Evolutionary conservation across 2,888 invertebrate species (phyloP).

Genomic region (Eilema caniola): DNA sequence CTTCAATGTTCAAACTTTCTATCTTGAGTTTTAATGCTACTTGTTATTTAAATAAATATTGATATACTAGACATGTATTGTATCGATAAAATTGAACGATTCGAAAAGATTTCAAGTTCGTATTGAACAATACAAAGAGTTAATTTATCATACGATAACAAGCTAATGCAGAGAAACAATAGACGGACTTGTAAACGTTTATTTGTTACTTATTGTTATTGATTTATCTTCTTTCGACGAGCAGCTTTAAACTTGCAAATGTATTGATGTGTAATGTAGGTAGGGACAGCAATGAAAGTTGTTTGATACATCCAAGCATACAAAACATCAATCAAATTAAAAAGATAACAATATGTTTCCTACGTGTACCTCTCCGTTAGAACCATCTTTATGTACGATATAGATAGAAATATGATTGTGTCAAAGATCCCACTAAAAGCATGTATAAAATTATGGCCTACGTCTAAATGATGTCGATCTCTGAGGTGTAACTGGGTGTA

Average conservation of each 20-base stretch:
- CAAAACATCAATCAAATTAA: not conserved
- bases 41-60: conserved; percentile 27
- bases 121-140: conserved; percentile 49
- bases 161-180: conserved; percentile 55
- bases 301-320: not conserved
- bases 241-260: conserved; percentile 11
- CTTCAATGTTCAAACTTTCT: conserved; percentile 29
- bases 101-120: conserved; percentile 45
- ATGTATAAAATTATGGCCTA: too few species aligned
- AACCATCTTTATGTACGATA: too few species aligned
- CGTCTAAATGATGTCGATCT: too few species aligned
- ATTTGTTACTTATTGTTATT: conserved; percentile 54
- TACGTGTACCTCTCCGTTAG: too few species aligned
- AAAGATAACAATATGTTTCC: not conserved
- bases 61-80: conserved; percentile 34
- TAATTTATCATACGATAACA: conserved; percentile 62
- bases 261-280: conserved; percentile 24
- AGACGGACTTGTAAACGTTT: conserved; percentile 52
- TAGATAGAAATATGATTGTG: too few species aligned
- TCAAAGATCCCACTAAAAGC: too few species aligned
- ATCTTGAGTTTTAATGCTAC: conserved; percentile 11
- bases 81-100: conserved; percentile 51
- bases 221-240: conserved; percentile 52
- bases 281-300: not conserved
- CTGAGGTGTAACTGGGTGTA: too few species aligned